Base-by-base conservation (phyloP, 2,888 invertebrate genomes). In the Sphaeridia pumilis region DNA sequence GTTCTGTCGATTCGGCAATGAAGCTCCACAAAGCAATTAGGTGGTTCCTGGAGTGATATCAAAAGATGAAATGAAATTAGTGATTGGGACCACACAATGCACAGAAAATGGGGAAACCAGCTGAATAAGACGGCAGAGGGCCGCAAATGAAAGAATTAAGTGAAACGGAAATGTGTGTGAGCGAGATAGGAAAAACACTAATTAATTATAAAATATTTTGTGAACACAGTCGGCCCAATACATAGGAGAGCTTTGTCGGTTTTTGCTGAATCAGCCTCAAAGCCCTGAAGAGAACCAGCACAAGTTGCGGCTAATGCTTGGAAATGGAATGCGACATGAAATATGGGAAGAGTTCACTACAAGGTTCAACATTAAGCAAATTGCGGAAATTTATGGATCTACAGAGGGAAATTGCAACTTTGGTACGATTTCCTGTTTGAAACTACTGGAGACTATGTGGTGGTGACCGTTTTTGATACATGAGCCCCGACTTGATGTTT, bases 341-440 rank as follows among this genome's bases (percentile, higher is more conserved):
- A 90, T 95, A 62, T 97, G 95, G 95, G 75, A 75, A 3, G 83
- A 87, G 64, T 95, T 95, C 68, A 79, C 87, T 3, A 77, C 82
- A 25, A 78, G 95, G 42, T 95, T 94, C 68, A 81, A 82, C 49
- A 86, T 95, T 52, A 73, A 80, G 24, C 74, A 78, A 59, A 86
- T 97, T 22, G 82, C 83, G 1, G 95, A 97, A 72, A 89, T 97
- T 72, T 97, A 97, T 68, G 95, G 94, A 1, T 90, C 94, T 2
- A 95, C 95, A 0, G 95, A 97, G 74, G 95, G 95, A 63, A 98
- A 97, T 69, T 58, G 57, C 44, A 58, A 52, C 35, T 34, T 58
- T 44, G 50, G 58, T 57, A 58, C 48, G 49, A 7, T 7, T 27
- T 38, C 17, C 10, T n/a, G 5, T 47, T 17, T 49, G 20, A 41